Evolutionary conservation across 2,888 invertebrate species (phyloP), one percentile per base, ranked within the genome.

Genomic region (Tinea pellionella): DNA sequence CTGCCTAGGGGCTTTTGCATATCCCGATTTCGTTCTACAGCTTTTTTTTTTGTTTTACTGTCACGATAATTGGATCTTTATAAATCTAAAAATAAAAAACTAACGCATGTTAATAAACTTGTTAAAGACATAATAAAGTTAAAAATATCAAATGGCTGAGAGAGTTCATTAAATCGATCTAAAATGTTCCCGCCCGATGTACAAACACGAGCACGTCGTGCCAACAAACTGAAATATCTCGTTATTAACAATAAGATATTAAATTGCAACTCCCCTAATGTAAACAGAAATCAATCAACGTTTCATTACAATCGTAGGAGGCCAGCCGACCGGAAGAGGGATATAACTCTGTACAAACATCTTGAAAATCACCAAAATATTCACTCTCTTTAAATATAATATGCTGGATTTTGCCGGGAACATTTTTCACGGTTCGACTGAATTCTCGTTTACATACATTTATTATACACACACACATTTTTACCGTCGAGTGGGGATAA

Each of bases 221-320:
- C 32, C 13, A 57, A 57, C 57, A 57, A 57, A 32, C 57, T 32
- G 16, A 32, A 32, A 32, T 59, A 61, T 59, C 61, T 68, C 66
- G 64, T 76, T 77, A 78, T 81, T 85, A 82, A 85, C 85, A 85
- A 84, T 86, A 82, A 82, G 85, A 85, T 85, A 86, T 85, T 82
- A 86, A 78, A 78, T 78, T 74, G 77, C 74, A 68, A 72, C 69
- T 70, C 71, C 78, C 80, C 73, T 67, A 75, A 67, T 71, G 77
- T 75, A 86, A 86, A 86, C 85, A 86, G 80, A 80, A 86, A 86
- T 86, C 86, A 86, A 86, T 86, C 86, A 84, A 83, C 79, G 73
- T 75, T 75, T 75, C 80, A 75, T 79, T 77, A 74, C 71, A 68
- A 67, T 24, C 60, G 29, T 13, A 60, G 37, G 37, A 37, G 57